These are phyloP conservation scores for Acleris cristana DNA, from an alignment of 2,888 invertebrate genomes.

Conservation along the genomic window DNA sequence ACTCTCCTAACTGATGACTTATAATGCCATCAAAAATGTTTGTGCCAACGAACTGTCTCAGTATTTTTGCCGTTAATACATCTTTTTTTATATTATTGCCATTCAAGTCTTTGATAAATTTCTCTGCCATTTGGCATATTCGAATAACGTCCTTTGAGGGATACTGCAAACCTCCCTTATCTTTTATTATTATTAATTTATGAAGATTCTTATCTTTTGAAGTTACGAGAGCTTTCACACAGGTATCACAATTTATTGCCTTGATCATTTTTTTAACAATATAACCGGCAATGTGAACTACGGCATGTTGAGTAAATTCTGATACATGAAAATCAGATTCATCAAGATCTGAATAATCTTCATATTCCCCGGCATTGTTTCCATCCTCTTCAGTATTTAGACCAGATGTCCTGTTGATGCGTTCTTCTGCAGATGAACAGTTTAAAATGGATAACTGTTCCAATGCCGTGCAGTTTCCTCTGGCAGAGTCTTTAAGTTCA, in stretches of 20 bases:
- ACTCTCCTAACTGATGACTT: not conserved
- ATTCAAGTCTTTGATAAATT: not conserved
- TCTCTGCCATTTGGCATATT: not conserved
- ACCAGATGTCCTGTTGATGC: not conserved
- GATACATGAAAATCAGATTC: no score
- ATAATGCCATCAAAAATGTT: not conserved
- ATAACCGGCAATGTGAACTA: constrained; percentile 23
- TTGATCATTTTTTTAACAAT: not conserved
- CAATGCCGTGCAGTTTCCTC: constrained; percentile 2
- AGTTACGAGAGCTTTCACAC: constrained; percentile 9
- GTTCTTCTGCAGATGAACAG: not conserved
- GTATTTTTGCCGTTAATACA: not conserved
- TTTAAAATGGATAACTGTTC: constrained; percentile 4
- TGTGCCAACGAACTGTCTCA: constrained; percentile 1
- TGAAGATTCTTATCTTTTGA: constrained; percentile 8
- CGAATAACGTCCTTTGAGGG: not conserved
- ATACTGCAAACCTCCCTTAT: not conserved
- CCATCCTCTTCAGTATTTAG: not conserved
- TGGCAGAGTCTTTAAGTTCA: not conserved
- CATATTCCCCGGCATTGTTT: not conserved
- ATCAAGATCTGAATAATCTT: not conserved
- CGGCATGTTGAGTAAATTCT: constrained; percentile 11
- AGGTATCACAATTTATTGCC: constrained; percentile 9
- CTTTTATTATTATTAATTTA: constrained; percentile 8
- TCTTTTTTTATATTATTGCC: not conserved